Base-by-base conservation (phyloP, 2,113 vertebrate genomes). In the Apteryx owenii region DNA sequence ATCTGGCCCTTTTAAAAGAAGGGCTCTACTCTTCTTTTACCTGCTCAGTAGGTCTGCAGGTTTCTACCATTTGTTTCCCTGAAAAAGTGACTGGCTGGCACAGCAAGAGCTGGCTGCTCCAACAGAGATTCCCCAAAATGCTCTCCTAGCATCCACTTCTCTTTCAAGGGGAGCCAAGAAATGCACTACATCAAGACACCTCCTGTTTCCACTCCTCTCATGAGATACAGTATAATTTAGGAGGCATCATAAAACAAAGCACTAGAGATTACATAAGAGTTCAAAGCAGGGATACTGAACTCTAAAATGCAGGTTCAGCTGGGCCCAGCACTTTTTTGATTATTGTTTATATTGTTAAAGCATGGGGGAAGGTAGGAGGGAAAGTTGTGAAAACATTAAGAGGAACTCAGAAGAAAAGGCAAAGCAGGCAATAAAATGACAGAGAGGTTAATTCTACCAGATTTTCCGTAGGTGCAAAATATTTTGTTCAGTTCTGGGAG, bases 401-500 rank as follows among this genome's bases (percentile, higher is more conserved):
- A 33, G 72, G 17, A 75, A 25, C 5, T 19, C 15, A 21, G 64
- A 82, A 70, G 73, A 95, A 85, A 90, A 89, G 69, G 50, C 29
- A 31, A 87, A 92, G 50, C 31, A 73, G 60, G 62, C 91, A 91
- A 71, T 60, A 75, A 95, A 93, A 60, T 33, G 20, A 19, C 29
- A 77, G 48, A 69, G 68, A 85, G 53, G 44, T 91, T 91, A 85
- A 89, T 69, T 89, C 60, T 72, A 69, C 42, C 83, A 84, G 73
- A 40, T 91, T 87, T 85, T 82, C 61, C 12, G 7, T 90, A 96
- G 80, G 80, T 90, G 72, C 72, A 86, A 86, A 66, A 77, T 66
- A 88, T 76, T 79, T 81, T 71, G 20, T 71, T 79, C 21, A 7
- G n/a, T 87, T 94, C 75, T 71, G 26, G 38, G 58, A 88, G 25